A percentile compares a stretch with the other conserved stretches of the same genome.
Conservation (phyloP, 2,113 vertebrate species). For the Heterocephalus glaber region DNA sequence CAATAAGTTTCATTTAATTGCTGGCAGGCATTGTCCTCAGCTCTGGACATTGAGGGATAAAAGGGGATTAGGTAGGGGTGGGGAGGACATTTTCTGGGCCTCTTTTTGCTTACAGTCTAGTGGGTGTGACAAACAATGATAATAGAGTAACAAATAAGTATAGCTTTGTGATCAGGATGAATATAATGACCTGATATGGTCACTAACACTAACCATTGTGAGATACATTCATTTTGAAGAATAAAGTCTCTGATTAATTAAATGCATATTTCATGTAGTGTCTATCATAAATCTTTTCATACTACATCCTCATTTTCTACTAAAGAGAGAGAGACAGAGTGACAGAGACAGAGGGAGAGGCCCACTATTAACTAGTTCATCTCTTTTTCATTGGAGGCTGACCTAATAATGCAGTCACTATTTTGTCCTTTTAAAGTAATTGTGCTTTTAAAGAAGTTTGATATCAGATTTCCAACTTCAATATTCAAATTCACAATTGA, state of each 20-base stretch:
- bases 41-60: not conserved
- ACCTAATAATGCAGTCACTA: not conserved
- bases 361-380: not conserved
- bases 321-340: not conserved
- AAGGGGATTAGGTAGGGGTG: fast-evolving
- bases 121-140: not conserved
- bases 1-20: not conserved
- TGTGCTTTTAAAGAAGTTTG: not conserved
- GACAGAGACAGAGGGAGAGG: not conserved
- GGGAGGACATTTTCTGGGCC: not conserved
- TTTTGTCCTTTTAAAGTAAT: not conserved
- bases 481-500: constrained; percentile 47
- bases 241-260: constrained; percentile 18
- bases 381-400: not conserved
- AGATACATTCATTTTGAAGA: not conserved
- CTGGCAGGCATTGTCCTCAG: not conserved
- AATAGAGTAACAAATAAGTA: not conserved
- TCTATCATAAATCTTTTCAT: not conserved
- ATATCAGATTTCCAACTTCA: not conserved
- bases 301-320: not conserved
- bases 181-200: not conserved
- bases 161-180: not conserved
- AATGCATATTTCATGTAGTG: not conserved
- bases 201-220: not conserved
- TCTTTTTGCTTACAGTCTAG: not conserved